Evolutionary conservation across 2,113 vertebrate species (phyloP), one percentile per base, ranked within the genome.

Genomic region (Eretmochelys imbricata): DNA sequence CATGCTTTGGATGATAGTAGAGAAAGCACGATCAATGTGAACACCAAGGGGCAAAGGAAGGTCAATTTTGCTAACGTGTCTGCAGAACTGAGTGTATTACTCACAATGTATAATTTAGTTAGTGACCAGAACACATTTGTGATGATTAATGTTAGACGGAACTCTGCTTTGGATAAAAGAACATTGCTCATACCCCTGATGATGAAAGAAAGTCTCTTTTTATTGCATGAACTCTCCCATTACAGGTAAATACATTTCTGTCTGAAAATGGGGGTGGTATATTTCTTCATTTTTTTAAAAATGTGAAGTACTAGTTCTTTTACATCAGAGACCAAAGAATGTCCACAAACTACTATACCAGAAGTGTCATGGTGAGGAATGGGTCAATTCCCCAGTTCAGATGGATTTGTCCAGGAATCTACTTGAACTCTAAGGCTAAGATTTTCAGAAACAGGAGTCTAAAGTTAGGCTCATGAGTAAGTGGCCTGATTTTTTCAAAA

Each of bases 171-270:
- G 51, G 65, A 10, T 17, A 1, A 3, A n/a, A 82, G 57, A 31
- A 12, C 2, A 0, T 25, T 54, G 55, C 81, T 79, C 19, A 2
- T 10, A 51, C 62, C 29, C 76, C 75, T 13, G 0, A 0, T 69
- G 65, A 69, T 19, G 55, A 86, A 78, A 81, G 62, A 17, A n/a
- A 65, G 42, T 1, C 5, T 42, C 54, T 4, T 55, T 0, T 55
- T 0, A 1, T 51, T 49, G 80, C 84, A 25, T 85, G 72, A 94
- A 65, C 85, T 90, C 48, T 57, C 78, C 65, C 4, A 1, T 16
- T 82, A 72, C 9, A 53, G 38, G 25, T 75, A 17, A 80, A 88
- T 80, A 87, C 51, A 82, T 85, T 38, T 78, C 69, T 51, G 42
- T 83, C 46, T 62, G 69, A 51, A 48, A 80, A 83, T 51, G 50